A percentile compares a stretch with the other conserved stretches of the same genome.
Evolutionary conservation across 2,113 vertebrate species (phyloP).

Genomic region (Pyxicephalus adspersus): DNA sequence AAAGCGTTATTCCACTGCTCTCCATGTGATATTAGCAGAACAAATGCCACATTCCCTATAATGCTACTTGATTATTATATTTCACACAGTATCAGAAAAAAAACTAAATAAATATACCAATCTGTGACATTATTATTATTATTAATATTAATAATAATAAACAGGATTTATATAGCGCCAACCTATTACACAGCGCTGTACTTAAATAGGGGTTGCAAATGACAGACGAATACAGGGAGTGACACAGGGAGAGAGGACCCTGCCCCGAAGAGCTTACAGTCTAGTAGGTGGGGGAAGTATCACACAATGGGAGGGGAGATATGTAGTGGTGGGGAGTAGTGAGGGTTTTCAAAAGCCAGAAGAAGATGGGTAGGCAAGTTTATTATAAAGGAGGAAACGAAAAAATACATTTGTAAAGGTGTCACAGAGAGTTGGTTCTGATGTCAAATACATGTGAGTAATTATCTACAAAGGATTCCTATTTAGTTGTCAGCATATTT

Average conservation of each 20-base stretch:
- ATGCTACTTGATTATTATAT: slow-evolving; percentile 14
- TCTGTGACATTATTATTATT: slow-evolving; percentile 9
- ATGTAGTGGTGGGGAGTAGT: too few relatives aligned
- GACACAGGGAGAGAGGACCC: too few relatives aligned
- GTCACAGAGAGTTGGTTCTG: not conserved
- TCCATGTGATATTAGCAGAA: slow-evolving; percentile 36
- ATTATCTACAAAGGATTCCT: slow-evolving; percentile 10
- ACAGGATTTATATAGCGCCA: too few relatives aligned
- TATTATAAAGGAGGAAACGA: not conserved
- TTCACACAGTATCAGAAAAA: not conserved
- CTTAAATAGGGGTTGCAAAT: too few relatives aligned
- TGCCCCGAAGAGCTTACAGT: too few relatives aligned
- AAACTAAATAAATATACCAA: slow-evolving; percentile 28
- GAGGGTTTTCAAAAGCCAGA: too few relatives aligned
- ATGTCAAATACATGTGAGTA: not conserved
- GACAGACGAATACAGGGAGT: too few relatives aligned
- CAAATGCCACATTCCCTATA: slow-evolving; percentile 19
- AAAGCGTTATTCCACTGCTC: slow-evolving; percentile 22
- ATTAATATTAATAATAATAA: too few relatives aligned
- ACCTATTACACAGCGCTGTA: too few relatives aligned
- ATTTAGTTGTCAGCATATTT: slow-evolving; percentile 9
- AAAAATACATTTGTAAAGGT: slow-evolving; percentile 4
- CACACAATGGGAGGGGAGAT: too few relatives aligned
- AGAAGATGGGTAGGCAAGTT: too few relatives aligned
- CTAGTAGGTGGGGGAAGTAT: too few relatives aligned